Base-by-base conservation (phyloP, 2,113 vertebrate species). In the Nothoprocta pentlandii region DNA sequence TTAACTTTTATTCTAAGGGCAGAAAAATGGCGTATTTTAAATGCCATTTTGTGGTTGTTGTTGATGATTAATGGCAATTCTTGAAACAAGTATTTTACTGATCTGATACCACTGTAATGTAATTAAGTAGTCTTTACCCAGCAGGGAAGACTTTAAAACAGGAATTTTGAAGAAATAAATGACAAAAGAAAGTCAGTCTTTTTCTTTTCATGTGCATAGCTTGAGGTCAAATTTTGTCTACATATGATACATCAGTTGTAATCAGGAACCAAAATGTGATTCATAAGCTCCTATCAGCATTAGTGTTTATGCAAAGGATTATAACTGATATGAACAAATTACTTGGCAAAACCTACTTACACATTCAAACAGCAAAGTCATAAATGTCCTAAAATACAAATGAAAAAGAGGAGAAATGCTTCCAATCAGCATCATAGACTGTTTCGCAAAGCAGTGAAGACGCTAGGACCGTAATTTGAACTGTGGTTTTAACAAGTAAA, bases 401-500 rank as follows among this genome's bases (percentile, higher is more conserved):
- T 96, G 93, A 88, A 81, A 93, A 97, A 96, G 59, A 91, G 47
- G 53, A 53, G 76, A 91, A 96, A 89, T 3, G 2, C 63, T 94
- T 96, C 76, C 87, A 95, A 25, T 95, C 89, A 81, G n/a, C 96
- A 96, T 76, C 78, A 73, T 89, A 78, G 61, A 77, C 92, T 93
- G 53, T 91, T 92, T 92, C 95, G 84, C 85, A 94, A 85, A 86
- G 73, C 53, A 91, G 47, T 84, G 92, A 94, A 93, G 90, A 87
- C 68, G 42, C 73, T 90, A 84, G 86, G 81, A 75, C 80, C 28
- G 1, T 92, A 95, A 95, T 93, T 96, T 96, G 92, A 97, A 79
- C 0, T 61, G 78, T 63, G 85, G 62, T 79, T 97, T 97, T 97
- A 97, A 97, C 93, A 90, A 95, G 56, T 87, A 96, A 92, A 95